Percentiles rank a stretch among this genome's conserved stretches.
Evolutionary conservation across 64 coral and sea anemone genomes (phyloP).

Genomic region (Dendrophyllia cribrosa): DNA sequence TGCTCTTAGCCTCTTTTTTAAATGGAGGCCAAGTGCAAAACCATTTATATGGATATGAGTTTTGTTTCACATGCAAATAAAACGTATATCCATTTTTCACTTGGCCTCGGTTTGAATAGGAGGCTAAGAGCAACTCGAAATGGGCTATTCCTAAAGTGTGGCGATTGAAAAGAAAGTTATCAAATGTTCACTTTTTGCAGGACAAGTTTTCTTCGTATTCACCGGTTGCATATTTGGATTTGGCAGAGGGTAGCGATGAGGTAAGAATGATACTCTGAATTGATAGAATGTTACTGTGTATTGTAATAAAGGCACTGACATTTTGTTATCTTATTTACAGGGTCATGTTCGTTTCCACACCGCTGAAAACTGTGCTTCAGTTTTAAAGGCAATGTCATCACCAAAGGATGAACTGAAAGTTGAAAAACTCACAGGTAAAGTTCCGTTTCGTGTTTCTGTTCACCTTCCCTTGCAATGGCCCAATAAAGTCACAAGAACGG

Average conservation of each 20-base stretch:
- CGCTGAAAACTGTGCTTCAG: slow-evolving; percentile 68
- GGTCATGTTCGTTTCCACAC: slow-evolving; percentile 95
- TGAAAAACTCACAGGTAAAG: slow-evolving; percentile 60
- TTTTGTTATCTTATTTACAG: slow-evolving; percentile 44
- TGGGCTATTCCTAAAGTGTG: too few relatives aligned
- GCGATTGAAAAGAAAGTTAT: background rate
- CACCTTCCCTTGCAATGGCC: background rate
- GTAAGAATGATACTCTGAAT: background rate
- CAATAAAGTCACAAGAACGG: background rate
- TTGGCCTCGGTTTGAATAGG: too few relatives aligned
- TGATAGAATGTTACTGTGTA: background rate
- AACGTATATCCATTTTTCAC: too few relatives aligned
- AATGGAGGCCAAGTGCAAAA: too few relatives aligned
- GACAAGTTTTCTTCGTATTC: slow-evolving; percentile 45
- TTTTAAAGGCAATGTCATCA: slow-evolving; percentile 57
- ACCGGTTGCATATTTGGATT: slow-evolving; percentile 88
- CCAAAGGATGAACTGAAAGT: slow-evolving; percentile 51
- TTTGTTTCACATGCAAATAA: too few relatives aligned
- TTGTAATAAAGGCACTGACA: background rate
- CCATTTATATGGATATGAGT: too few relatives aligned
- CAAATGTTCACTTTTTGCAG: slow-evolving; percentile 43
- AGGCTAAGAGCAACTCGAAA: too few relatives aligned
- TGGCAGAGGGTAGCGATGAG: slow-evolving; percentile 57
- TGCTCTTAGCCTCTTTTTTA: too few relatives aligned
- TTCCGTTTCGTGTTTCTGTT: background rate